Evolutionary conservation across 2,113 vertebrate genomes (phyloP).

Genomic region (Fulmarus glacialis): DNA sequence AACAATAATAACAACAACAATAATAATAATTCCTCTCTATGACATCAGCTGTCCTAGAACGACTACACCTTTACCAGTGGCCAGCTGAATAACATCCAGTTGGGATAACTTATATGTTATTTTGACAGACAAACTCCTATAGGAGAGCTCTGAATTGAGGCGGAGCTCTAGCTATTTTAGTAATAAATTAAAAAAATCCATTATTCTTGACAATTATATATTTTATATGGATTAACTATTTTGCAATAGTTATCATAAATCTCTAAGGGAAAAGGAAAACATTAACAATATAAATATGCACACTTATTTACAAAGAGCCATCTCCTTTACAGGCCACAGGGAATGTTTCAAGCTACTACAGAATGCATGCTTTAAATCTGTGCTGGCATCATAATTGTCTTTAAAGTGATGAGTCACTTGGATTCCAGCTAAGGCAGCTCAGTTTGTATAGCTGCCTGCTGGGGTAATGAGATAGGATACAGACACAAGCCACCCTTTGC

Average conservation of each 20-base stretch:
- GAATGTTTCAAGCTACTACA: background rate
- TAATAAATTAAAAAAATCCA: background rate
- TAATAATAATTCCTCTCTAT: background rate
- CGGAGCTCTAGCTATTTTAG: background rate
- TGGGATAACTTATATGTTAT: background rate
- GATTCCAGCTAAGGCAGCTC: background rate
- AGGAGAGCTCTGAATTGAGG: background rate
- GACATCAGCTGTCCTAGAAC: background rate
- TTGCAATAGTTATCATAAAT: background rate
- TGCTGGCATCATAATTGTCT: background rate
- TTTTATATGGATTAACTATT: background rate
- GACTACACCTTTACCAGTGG: background rate
- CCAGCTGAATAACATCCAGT: background rate
- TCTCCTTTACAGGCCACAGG: background rate
- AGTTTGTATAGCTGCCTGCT: background rate
- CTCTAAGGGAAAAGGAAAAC: background rate
- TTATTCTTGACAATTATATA: background rate
- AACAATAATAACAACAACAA: too few relatives aligned
- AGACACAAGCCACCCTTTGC: background rate
- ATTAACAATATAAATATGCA: background rate
- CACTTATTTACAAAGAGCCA: background rate
- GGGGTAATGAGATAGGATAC: background rate
- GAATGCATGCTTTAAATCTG: background rate
- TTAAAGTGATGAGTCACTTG: slow-evolving; percentile 13
- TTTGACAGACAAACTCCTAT: background rate